Percentiles rank a stretch among this genome's conserved stretches.
These are phyloP conservation scores for Hyaena hyaena DNA, from an alignment of 2,113 vertebrate genomes.

Conservation along the genomic window DNA sequence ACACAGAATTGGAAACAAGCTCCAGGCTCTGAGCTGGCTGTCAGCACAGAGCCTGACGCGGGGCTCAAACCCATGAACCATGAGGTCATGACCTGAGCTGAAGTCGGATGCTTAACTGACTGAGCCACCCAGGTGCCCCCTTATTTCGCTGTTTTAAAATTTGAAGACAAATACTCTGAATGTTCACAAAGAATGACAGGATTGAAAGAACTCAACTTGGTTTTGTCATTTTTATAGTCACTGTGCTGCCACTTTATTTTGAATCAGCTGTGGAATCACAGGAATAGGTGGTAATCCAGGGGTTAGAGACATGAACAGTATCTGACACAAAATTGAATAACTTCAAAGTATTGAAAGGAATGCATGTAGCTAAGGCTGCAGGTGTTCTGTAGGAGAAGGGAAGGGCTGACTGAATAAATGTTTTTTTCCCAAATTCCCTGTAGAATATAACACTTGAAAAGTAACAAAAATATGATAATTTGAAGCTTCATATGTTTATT, in stretches of 20 bases:
- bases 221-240: background rate
- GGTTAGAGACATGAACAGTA: background rate
- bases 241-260: background rate
- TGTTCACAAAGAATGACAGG: background rate
- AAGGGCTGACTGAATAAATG: background rate
- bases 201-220: background rate
- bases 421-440: background rate
- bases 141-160: background rate
- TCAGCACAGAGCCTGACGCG: too few species aligned
- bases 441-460: background rate
- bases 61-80: too few species aligned
- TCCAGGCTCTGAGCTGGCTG: too few species aligned
- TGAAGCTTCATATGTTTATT: background rate
- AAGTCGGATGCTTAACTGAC: too few species aligned
- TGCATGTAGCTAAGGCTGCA: background rate
- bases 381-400: background rate
- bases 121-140: too few species aligned
- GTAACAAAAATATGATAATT: background rate
- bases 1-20: too few species aligned
- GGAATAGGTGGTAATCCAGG: background rate
- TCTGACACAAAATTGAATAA: background rate
- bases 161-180: background rate
- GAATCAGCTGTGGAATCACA: background rate
- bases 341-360: background rate
- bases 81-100: too few species aligned